These are phyloP conservation scores for Melanotaenia duboulayi DNA, from an alignment of 2,113 vertebrate genomes.

Conservation along the genomic window DNA sequence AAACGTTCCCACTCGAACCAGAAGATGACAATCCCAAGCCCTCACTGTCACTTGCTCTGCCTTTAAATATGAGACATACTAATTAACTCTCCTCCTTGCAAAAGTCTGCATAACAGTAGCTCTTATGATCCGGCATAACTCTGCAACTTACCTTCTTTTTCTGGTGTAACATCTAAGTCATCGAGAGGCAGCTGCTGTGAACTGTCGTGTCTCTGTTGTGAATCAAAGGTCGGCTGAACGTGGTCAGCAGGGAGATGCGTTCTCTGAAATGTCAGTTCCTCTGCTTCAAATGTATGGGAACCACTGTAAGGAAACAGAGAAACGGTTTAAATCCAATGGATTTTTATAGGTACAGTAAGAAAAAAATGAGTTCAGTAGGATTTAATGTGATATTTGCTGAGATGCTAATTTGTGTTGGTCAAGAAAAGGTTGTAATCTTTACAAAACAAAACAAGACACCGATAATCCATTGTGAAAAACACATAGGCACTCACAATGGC, in stretches of 20 bases:
- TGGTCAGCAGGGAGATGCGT: conserved; percentile 17
- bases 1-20: conserved; percentile 35
- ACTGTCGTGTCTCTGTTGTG: conserved; percentile 14
- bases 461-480: neutral
- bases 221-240: conserved; percentile 33
- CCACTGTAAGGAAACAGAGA: conserved; percentile 42
- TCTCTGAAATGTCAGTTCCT: conserved; percentile 34
- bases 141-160: conserved; percentile 64
- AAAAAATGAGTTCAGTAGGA: neutral
- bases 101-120: neutral
- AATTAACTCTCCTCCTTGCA: neutral
- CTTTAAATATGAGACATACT: conserved; percentile 44
- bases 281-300: conserved; percentile 51
- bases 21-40: conserved; percentile 23
- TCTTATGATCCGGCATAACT: neutral
- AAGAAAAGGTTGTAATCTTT: neutral
- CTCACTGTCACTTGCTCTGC: conserved; percentile 22
- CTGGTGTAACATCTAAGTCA: conserved; percentile 39
- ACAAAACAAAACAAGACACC: neutral
- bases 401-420: too few species aligned
- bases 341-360: neutral
- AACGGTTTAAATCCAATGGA: neutral
- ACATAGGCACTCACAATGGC: conserved; percentile 61
- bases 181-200: conserved; percentile 6
- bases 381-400: neutral